phyloP scores from a whole-genome alignment of 2,113 vertebrate genomes.

The Colossoma macropomum region DNA sequence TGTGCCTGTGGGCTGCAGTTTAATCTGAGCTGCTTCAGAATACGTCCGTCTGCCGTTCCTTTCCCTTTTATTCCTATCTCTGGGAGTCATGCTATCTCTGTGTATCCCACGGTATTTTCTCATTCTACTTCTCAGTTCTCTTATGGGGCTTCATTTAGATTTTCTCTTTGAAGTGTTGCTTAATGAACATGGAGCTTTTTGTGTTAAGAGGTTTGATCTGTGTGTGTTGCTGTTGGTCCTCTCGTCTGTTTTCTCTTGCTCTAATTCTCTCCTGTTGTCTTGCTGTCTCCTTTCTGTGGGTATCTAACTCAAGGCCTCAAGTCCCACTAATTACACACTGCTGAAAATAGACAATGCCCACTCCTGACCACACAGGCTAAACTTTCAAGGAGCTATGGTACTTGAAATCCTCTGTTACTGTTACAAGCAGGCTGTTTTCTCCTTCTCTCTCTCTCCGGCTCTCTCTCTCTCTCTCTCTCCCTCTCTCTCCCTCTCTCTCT shows the following conservation, averaged over 20 bases:
- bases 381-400: conserved; percentile 61
- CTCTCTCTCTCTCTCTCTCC: conserved; percentile 6
- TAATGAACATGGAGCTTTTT: background rate
- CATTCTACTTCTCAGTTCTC: background rate
- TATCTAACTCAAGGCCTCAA: conserved; percentile 64
- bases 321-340: conserved; percentile 74
- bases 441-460: conserved; percentile 1
- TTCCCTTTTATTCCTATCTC: conserved; percentile 15
- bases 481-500: conserved; percentile 4
- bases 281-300: conserved; percentile 50
- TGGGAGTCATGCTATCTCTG: background rate
- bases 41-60: conserved; percentile 34
- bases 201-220: background rate
- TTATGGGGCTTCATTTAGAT: background rate
- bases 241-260: background rate
- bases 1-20: conserved; percentile 52
- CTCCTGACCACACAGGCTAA: conserved; percentile 67
- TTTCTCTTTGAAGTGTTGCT: background rate
- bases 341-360: conserved; percentile 75
- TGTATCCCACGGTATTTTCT: background rate
- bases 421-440: conserved; percentile 62
- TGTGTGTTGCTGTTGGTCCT: conserved; percentile 3
- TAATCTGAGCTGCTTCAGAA: conserved; percentile 33
- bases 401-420: conserved; percentile 6
- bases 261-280: conserved; percentile 17